These are phyloP conservation scores for Aplysia californica DNA, from an alignment of 1,140 invertebrate genomes.

Conservation along the genomic window DNA sequence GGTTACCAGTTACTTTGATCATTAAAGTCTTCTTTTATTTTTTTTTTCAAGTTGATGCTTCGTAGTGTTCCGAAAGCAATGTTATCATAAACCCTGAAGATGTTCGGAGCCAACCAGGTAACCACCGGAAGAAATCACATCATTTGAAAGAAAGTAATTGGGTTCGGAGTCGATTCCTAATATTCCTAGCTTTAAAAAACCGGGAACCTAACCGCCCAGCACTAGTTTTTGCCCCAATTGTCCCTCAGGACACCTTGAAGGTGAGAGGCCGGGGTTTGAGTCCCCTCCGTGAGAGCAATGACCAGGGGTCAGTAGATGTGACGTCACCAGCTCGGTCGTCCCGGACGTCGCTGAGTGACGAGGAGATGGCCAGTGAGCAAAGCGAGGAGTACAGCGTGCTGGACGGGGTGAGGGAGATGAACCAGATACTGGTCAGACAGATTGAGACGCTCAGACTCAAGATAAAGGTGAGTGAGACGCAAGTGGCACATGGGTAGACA, in stretches of 20 bases:
- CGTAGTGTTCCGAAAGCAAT: too few species aligned
- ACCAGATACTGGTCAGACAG: conserved; percentile 48
- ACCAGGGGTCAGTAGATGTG: not conserved
- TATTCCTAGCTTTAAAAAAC: too few species aligned
- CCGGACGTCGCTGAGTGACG: conserved; percentile 20
- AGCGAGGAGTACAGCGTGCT: conserved; percentile 32
- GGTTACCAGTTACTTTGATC: too few species aligned
- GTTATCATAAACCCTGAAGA: too few species aligned
- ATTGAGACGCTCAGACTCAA: conserved; percentile 48
- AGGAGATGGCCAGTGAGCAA: not conserved
- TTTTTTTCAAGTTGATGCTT: too few species aligned
- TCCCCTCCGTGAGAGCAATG: not conserved
- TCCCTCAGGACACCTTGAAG: conserved; percentile 11
- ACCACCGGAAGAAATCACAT: too few species aligned
- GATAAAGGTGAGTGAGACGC: conserved; percentile 51
- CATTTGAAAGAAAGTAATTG: too few species aligned
- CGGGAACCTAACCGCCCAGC: too few species aligned
- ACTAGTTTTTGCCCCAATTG: not conserved
- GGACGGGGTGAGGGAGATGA: conserved; percentile 38
- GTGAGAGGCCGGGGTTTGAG: conserved; percentile 29
- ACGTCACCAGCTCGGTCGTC: not conserved
- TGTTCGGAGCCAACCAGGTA: too few species aligned
- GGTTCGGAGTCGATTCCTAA: too few species aligned
- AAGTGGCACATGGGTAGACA: too few species aligned
- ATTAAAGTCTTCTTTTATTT: too few species aligned